Percentiles rank a stretch among this genome's conserved stretches.
Conservation (phyloP, 2,888 invertebrate genomes). For the Salpingus planirostris region DNA sequence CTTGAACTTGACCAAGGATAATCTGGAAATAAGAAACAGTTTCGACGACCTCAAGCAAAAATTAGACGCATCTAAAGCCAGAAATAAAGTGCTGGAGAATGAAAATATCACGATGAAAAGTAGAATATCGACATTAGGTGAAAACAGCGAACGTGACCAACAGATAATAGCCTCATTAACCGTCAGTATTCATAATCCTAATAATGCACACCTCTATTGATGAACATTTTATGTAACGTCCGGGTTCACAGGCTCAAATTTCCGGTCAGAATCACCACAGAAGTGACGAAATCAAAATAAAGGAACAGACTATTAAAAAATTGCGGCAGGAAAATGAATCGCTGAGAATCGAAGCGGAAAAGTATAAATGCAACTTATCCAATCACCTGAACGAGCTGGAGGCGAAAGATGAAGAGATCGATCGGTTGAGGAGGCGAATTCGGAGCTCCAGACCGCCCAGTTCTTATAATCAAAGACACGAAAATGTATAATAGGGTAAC, state of each 20-base stretch:
- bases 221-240: too few species aligned
- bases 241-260: constrained; percentile 49
- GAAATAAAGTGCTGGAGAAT: constrained; percentile 59
- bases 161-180: constrained; percentile 54
- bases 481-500: too few species aligned
- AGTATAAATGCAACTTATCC: constrained; percentile 46
- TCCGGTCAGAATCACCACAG: constrained; percentile 44
- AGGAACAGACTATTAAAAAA: constrained; percentile 44
- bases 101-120: constrained; percentile 51
- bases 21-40: constrained; percentile 2
- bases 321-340: constrained; percentile 32
- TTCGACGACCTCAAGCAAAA: too few species aligned
- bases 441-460: constrained; percentile 12
- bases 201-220: too few species aligned
- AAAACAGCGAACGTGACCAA: constrained; percentile 56
- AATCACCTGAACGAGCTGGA: constrained; percentile 43
- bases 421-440: constrained; percentile 43
- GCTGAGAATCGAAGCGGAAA: constrained; percentile 35
- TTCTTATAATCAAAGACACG: constrained; percentile 11
- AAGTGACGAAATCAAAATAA: constrained; percentile 44
- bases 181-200: too few species aligned
- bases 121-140: constrained; percentile 51
- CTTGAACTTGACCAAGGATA: too few species aligned
- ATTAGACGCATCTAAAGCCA: constrained; percentile 59
- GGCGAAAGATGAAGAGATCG: constrained; percentile 44